These are phyloP conservation scores for Numenius phaeopus DNA, from an alignment of 2,797 vertebrate species.

Conservation along the genomic window DNA sequence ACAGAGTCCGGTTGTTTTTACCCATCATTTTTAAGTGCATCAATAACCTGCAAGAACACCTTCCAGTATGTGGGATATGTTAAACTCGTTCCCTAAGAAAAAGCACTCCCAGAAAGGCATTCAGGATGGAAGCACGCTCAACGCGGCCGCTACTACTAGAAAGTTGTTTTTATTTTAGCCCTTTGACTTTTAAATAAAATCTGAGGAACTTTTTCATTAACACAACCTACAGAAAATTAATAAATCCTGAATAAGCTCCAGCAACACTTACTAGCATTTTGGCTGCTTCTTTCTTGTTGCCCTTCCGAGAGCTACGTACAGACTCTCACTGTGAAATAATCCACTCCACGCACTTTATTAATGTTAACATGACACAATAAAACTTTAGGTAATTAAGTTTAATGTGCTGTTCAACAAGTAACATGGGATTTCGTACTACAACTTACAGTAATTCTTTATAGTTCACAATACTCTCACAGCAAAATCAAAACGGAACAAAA, in stretches of 20 bases:
- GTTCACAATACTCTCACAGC: constrained; percentile 18
- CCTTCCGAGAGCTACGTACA: neutral
- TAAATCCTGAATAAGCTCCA: neutral
- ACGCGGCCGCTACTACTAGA: neutral
- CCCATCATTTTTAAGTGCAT: neutral
- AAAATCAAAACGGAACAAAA: constrained; percentile 18
- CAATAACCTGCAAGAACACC: neutral
- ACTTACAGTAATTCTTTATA: constrained; percentile 32
- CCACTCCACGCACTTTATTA: constrained; percentile 9
- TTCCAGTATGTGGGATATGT: neutral
- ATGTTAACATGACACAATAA: neutral
- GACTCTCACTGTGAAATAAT: neutral
- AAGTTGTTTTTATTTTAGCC: neutral
- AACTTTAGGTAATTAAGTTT: constrained; percentile 19
- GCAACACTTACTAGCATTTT: neutral
- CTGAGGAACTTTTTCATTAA: neutral
- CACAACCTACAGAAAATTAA: neutral
- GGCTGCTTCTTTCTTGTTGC: neutral
- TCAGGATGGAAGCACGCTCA: neutral
- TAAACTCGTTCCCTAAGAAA: neutral
- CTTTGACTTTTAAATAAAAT: neutral
- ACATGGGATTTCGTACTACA: neutral
- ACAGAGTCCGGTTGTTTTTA: neutral
- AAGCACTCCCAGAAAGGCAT: neutral
- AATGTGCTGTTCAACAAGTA: constrained; percentile 29